Percentiles rank a stretch among this genome's conserved stretches.
These are phyloP conservation scores for Halocaridina rubra DNA, from an alignment of 2,888 invertebrate species.

Conservation along the genomic window DNA sequence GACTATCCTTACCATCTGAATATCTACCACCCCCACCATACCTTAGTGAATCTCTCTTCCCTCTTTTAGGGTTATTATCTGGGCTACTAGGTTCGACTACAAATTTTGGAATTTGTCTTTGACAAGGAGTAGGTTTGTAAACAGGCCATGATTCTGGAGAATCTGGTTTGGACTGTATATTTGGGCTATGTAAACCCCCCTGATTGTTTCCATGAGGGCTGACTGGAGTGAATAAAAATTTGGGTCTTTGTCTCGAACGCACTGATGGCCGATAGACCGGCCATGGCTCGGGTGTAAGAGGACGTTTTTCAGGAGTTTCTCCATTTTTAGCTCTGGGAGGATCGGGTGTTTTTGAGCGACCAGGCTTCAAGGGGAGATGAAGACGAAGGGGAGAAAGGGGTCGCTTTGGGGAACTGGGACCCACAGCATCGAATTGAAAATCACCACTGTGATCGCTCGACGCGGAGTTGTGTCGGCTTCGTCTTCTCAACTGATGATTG, in stretches of 20 bases:
- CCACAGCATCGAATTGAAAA: background rate
- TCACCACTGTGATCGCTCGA: conserved; percentile 9
- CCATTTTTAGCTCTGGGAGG: background rate
- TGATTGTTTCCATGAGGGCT: background rate
- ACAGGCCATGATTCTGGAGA: no score
- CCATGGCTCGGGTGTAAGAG: conserved; percentile 31
- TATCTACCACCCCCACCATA: background rate
- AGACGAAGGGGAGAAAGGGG: background rate
- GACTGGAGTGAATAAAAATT: background rate
- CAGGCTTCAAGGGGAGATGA: background rate
- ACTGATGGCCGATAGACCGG: conserved; percentile 34
- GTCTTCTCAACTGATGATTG: conserved; percentile 32
- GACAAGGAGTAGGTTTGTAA: no score
- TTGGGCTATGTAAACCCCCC: no score
- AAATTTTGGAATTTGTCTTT: no score
- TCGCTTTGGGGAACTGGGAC: background rate
- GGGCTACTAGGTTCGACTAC: no score
- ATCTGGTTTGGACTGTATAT: no score
- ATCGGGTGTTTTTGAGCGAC: conserved; percentile 32
- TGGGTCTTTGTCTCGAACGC: background rate
- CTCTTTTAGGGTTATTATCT: no score
- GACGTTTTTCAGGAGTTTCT: background rate
- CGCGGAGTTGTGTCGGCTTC: conserved; percentile 38
- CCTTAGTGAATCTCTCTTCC: background rate
- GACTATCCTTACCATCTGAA: background rate